Evolutionary conservation across 2,797 vertebrate species (phyloP), one percentile per base, ranked within the genome.

Genomic region (Salarias fasciatus): DNA sequence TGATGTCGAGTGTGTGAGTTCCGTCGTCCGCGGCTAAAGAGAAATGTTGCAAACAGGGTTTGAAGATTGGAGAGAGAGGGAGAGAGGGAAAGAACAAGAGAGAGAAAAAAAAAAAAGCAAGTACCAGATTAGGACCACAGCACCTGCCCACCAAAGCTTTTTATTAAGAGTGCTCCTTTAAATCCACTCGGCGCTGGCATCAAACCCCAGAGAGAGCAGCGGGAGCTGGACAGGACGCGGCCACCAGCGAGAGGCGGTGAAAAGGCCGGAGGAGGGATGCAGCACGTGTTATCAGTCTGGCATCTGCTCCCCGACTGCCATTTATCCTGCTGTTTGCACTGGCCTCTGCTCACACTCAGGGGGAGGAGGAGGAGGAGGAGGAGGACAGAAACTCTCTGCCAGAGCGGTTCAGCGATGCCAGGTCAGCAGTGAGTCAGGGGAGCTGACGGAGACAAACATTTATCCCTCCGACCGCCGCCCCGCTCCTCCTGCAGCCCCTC

Each of bases 1-100:
- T 99, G 97, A 88, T 99, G 95, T 91, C 97, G 95, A 6, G 95
- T 88, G 88, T 99, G 97, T 78, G 97, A 99, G 90, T 99, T 99
- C 92, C 97, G 94, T 93, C 97, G 94, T 96, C 97, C 97, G 71
- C 97, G 95, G 94, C 97, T 99, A 94, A 87, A 82, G 60, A 82
- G 63, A 92, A 92, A 90, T 88, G 86, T 91, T 82, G 89, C 90
- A 88, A 92, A n/a, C n/a, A n/a, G n/a, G n/a, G n/a, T n/a, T n/a
- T n/a, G n/a, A n/a, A 88, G 92, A 90, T 87, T 65, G 64, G 41
- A 77, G 67, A 77, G 50, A 53, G 57, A 50, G 54, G 45, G 2
- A 63, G 35, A 41, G 64, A 54, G 29, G 70, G 54, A 75, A 68
- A 86, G 11, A 62, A 3, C 2, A 50, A 79, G 14, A 80, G 53